These are phyloP conservation scores for Heteractis magnifica DNA, from an alignment of 92 coral and sea anemone genomes.

Conservation along the genomic window DNA sequence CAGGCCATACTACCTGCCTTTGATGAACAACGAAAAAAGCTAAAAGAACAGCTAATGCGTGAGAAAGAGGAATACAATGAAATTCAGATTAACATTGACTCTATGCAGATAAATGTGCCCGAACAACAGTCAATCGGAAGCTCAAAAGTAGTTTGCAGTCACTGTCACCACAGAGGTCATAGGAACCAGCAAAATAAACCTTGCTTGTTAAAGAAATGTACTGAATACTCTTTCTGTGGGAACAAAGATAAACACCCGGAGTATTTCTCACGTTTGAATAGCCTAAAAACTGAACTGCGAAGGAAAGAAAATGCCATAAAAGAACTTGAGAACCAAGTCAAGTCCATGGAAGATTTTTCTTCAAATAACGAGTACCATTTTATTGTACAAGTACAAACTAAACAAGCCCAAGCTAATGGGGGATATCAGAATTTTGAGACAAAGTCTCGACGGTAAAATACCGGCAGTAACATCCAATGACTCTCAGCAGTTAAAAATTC, in stretches of 20 bases:
- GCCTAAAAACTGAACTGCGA: no score
- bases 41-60: conserved; percentile 21
- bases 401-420: conserved; percentile 38
- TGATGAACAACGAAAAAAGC: neutral
- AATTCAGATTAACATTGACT: conserved; percentile 28
- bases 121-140: conserved; percentile 28
- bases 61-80: neutral
- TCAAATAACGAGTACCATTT: conserved; percentile 17
- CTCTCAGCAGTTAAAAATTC: neutral
- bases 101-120: conserved; percentile 33
- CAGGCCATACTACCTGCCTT: conserved; percentile 13
- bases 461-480: neutral
- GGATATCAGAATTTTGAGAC: conserved; percentile 20
- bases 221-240: no score
- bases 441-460: conserved; percentile 27
- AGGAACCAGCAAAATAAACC: conserved; percentile 5
- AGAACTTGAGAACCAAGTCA: neutral
- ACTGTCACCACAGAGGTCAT: neutral
- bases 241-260: no score
- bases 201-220: no score
- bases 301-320: no score
- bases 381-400: conserved; percentile 11
- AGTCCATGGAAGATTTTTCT: conserved; percentile 28
- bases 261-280: no score
- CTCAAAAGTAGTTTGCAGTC: no score